phyloP scores from a whole-genome alignment of 1,140 invertebrate species.

The Meloidogyne hapla region DNA sequence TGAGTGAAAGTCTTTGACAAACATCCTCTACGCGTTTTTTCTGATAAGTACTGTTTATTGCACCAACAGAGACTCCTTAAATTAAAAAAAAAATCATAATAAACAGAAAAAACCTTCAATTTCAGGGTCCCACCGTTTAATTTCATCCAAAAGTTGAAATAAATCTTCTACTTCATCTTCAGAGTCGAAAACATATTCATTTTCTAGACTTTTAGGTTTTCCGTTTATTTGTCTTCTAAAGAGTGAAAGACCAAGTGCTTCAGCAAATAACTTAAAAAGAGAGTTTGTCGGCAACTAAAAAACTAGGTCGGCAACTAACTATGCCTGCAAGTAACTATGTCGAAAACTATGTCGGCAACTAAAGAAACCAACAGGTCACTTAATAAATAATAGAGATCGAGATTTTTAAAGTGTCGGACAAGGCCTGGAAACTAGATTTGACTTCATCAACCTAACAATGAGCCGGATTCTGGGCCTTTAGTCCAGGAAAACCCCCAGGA shows the following conservation, averaged over 20 bases:
- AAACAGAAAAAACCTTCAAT: conserved; percentile 52
- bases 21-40: conserved; percentile 94
- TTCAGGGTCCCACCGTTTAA: conserved; percentile 73
- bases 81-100: conserved; percentile 15
- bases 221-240: conserved; percentile 79
- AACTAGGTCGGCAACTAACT: too few species aligned
- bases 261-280: conserved; percentile 67
- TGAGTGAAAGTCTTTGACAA: conserved; percentile 83
- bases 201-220: conserved; percentile 73
- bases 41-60: conserved; percentile 96
- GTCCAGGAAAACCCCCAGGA: too few species aligned
- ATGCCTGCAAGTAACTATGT: too few species aligned
- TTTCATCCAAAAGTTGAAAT: conserved; percentile 77
- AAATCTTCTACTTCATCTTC: conserved; percentile 99
- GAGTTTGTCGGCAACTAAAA: too few species aligned
- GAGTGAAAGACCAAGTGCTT: conserved; percentile 87
- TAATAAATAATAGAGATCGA: too few species aligned
- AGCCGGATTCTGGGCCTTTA: too few species aligned
- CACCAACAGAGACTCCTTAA: conserved; percentile 90
- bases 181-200: conserved; percentile 79
- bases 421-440: too few species aligned
- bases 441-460: too few species aligned
- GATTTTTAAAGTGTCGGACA: too few species aligned
- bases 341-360: too few species aligned
- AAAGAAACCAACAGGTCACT: too few species aligned